Evolutionary conservation across 2,888 invertebrate species (phyloP).

Genomic region (Eumerus sabulonum): DNA sequence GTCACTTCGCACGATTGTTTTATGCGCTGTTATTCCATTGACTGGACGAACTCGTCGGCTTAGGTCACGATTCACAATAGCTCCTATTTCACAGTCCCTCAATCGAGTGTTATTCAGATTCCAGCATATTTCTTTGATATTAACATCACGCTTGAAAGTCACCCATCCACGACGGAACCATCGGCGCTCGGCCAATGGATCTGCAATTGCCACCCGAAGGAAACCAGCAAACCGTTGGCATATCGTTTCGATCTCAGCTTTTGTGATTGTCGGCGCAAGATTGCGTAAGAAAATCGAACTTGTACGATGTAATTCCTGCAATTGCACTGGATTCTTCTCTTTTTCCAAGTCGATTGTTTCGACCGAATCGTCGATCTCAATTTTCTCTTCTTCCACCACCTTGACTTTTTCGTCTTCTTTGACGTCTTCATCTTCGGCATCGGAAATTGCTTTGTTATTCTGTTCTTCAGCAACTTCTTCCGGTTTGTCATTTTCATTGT

Average conservation of each 20-base stretch:
- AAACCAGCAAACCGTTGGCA: slow-evolving; percentile 96
- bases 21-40: slow-evolving; percentile 93
- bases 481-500: slow-evolving; percentile 28
- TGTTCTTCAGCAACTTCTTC: slow-evolving; percentile 37
- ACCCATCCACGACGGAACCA: slow-evolving; percentile 99
- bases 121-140: slow-evolving; percentile 99
- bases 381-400: slow-evolving; percentile 73
- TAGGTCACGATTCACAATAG: slow-evolving; percentile 96
- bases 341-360: slow-evolving; percentile 80
- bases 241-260: slow-evolving; percentile 97
- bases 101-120: slow-evolving; percentile 94
- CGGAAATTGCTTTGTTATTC: slow-evolving; percentile 45
- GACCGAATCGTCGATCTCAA: slow-evolving; percentile 76
- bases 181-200: slow-evolving; percentile 96
- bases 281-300: slow-evolving; percentile 98
- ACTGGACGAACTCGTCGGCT: slow-evolving; percentile 95
- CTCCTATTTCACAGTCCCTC: slow-evolving; percentile 81
- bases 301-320: slow-evolving; percentile 93
- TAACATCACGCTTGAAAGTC: slow-evolving; percentile 96
- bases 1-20: slow-evolving; percentile 92
- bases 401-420: slow-evolving; percentile 65
- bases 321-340: slow-evolving; percentile 79
- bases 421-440: slow-evolving; percentile 65
- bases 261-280: slow-evolving; percentile 96
- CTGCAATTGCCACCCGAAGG: slow-evolving; percentile 96